Percentiles rank a stretch among this genome's conserved stretches.
Conservation (phyloP, 2,888 invertebrate species). For the Caenorhabditis macrosperma region DNA sequence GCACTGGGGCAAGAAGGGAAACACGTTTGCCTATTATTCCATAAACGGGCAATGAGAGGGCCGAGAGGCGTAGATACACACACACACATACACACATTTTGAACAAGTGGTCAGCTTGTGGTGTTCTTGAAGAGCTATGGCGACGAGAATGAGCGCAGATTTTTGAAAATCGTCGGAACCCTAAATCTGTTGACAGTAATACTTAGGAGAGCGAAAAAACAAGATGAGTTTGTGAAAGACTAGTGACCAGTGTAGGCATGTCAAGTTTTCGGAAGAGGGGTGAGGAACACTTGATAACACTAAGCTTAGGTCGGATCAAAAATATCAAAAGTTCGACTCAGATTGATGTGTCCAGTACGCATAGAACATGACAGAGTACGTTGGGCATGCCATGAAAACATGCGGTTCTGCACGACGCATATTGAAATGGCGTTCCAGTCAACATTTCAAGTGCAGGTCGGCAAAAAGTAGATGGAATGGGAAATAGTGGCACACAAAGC, state of each 20-base stretch:
- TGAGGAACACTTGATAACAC: no score
- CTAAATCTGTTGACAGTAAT: not conserved
- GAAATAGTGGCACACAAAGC: no score
- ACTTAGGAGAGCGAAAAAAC: not conserved
- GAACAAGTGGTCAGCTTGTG: constrained; percentile 16
- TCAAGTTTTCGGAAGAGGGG: no score
- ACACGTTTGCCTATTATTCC: constrained; percentile 18
- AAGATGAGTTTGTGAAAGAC: no score
- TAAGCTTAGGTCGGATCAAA: no score
- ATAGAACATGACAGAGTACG: not conserved
- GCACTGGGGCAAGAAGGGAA: not conserved
- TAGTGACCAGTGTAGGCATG: no score
- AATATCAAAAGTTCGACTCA: no score
- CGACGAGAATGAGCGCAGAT: not conserved
- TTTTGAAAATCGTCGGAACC: not conserved
- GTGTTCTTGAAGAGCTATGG: constrained; percentile 18
- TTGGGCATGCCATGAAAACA: not conserved
- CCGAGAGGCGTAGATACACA: not conserved
- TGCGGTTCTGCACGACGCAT: not conserved
- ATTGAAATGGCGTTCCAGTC: not conserved
- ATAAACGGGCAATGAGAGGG: constrained; percentile 14
- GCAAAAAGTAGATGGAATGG: not conserved
- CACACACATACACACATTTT: constrained; percentile 15
- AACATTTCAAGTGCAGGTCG: constrained; percentile 1
- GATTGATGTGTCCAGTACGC: no score